Evolutionary conservation across 2,113 vertebrate genomes (phyloP).

Genomic region (Oreochromis spilurus): DNA sequence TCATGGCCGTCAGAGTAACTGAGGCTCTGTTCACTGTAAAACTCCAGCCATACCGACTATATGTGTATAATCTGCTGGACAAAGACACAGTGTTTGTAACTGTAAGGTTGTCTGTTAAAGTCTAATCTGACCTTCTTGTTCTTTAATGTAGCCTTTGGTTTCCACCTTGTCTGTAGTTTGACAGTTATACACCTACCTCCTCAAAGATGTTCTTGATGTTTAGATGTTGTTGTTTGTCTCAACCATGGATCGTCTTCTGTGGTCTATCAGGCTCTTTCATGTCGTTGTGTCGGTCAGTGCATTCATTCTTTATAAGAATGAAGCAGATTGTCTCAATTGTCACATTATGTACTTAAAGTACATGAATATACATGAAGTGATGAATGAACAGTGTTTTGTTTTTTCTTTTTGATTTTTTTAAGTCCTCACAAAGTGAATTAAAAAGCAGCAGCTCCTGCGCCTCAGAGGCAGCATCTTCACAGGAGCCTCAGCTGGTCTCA

Average conservation of each 20-base stretch:
- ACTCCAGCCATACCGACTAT: not conserved
- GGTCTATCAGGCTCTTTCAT: not conserved
- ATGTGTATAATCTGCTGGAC: not conserved
- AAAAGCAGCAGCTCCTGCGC: not conserved
- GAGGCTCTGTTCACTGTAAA: not conserved
- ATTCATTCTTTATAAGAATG: not conserved
- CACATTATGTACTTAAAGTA: not conserved
- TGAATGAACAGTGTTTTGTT: not conserved
- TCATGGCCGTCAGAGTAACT: not conserved
- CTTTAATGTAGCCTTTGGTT: not conserved
- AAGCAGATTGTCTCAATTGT: not conserved
- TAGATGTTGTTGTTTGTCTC: not conserved
- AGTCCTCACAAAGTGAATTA: conserved; percentile 2
- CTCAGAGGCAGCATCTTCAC: not conserved
- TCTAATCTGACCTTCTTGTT: not conserved
- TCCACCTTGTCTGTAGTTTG: not conserved
- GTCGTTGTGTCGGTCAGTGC: not conserved
- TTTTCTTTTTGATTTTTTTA: not conserved
- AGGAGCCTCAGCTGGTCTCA: not conserved
- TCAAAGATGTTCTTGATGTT: fast-evolving
- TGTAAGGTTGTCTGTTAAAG: not conserved
- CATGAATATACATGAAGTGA: not conserved
- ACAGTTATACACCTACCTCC: fast-evolving
- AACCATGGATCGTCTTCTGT: not conserved
- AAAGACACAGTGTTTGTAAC: not conserved